phyloP scores from a whole-genome alignment of 2,797 vertebrate species.

The Sparidentex hasta region DNA sequence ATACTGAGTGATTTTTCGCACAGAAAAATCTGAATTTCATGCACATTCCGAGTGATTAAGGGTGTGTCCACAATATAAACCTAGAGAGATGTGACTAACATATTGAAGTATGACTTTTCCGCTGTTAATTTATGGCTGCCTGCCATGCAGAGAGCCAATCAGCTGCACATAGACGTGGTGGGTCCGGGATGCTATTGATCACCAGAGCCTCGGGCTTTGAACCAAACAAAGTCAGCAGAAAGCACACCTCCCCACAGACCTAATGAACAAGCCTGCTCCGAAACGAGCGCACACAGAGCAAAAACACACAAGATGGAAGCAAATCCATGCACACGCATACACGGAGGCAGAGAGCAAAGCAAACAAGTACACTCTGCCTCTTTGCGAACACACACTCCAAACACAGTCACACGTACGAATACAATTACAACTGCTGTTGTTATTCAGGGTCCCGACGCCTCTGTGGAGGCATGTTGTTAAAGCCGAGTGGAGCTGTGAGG shows the following conservation, averaged over 20 bases:
- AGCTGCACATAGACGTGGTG: conserved; percentile 56
- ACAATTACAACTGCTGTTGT: conserved; percentile 73
- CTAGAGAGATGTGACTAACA: conserved; percentile 41
- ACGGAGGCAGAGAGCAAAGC: conserved; percentile 21
- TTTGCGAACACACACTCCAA: conserved; percentile 44
- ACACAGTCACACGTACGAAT: conserved; percentile 57
- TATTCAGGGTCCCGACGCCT: conserved; percentile 63
- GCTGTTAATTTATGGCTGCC: conserved; percentile 47
- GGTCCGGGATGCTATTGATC: conserved; percentile 76
- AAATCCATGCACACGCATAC: conserved; percentile 45
- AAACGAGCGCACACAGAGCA: conserved; percentile 59
- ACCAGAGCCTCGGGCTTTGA: conserved; percentile 65
- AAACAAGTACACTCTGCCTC: conserved; percentile 15
- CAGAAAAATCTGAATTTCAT: conserved; percentile 17
- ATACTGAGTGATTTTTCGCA: not conserved
- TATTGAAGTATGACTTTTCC: conserved; percentile 57
- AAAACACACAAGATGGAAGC: conserved; percentile 44
- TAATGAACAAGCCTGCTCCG: conserved; percentile 68
- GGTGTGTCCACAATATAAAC: conserved; percentile 35
- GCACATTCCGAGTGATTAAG: conserved; percentile 34
- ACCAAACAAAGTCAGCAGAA: conserved; percentile 80
- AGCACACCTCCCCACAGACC: conserved; percentile 72
- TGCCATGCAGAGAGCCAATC: conserved; percentile 61
- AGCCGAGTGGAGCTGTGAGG: conserved; percentile 74
- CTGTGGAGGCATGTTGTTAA: conserved; percentile 67